phyloP scores from a whole-genome alignment of 2,888 invertebrate species.

The Nomada flava region DNA sequence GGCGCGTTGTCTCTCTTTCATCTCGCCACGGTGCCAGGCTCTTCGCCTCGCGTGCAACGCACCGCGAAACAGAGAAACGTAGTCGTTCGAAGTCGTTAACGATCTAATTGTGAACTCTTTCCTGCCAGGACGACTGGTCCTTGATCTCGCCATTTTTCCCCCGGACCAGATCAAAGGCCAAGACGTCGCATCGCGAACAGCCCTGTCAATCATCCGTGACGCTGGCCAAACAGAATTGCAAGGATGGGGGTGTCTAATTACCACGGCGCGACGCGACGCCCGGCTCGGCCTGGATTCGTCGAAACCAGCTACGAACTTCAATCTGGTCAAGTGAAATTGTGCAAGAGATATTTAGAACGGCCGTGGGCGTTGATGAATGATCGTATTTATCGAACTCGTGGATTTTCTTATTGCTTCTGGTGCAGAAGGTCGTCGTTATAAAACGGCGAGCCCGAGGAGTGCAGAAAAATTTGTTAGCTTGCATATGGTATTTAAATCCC shows the following conservation, averaged over 20 bases:
- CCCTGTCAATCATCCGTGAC: slow-evolving; percentile 28
- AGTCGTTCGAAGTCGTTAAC: slow-evolving; percentile 43
- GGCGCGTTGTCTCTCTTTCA: slow-evolving; percentile 79
- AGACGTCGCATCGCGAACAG: background rate
- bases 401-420: slow-evolving; percentile 2
- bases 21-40: slow-evolving; percentile 67
- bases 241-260: slow-evolving; percentile 18
- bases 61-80: slow-evolving; percentile 38
- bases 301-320: background rate
- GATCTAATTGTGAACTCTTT: slow-evolving; percentile 52
- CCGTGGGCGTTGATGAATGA: slow-evolving; percentile 6
- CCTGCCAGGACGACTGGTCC: slow-evolving; percentile 25
- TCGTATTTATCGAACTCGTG: background rate
- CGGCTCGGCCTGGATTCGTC: background rate
- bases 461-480: too few species aligned
- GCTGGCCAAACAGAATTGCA: background rate
- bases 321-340: background rate
- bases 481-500: too few species aligned
- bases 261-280: background rate
- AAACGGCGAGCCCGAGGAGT: too few species aligned
- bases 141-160: slow-evolving; percentile 26
- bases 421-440: background rate
- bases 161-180: slow-evolving; percentile 32
- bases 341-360: background rate
- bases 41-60: slow-evolving; percentile 51